A percentile compares a stretch with the other conserved stretches of the same genome.
Evolutionary conservation across 2,888 invertebrate genomes (phyloP).

Genomic region (Meta bourneti): DNA sequence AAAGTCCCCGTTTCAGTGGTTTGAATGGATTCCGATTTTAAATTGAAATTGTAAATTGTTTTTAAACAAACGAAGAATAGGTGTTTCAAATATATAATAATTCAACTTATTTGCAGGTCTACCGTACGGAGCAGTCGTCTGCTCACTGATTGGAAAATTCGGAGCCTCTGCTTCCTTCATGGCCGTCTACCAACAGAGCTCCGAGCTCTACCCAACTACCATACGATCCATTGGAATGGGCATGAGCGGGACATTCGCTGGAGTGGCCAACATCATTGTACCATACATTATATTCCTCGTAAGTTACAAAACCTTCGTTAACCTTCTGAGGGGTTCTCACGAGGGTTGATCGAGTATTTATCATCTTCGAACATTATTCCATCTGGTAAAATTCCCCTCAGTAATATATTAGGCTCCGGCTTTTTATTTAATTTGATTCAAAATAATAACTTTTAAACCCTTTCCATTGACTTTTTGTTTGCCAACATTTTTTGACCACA

Average conservation of each 20-base stretch:
- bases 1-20: no score
- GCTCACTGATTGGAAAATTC: conserved; percentile 77
- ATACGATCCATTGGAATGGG: conserved; percentile 86
- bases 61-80: no score
- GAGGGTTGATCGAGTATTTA: not conserved
- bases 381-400: not conserved
- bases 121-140: conserved; percentile 38
- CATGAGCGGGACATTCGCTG: conserved; percentile 82
- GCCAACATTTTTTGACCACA: no score
- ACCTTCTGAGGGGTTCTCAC: not conserved
- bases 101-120: conserved; percentile 21
- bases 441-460: no score
- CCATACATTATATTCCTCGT: conserved; percentile 76
- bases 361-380: not conserved
- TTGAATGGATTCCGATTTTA: no score
- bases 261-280: conserved; percentile 67
- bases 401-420: not conserved
- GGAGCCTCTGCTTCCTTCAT: conserved; percentile 84
- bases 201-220: conserved; percentile 87
- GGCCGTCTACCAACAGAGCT: conserved; percentile 84
- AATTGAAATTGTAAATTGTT: no score
- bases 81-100: no score
- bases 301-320: conserved; percentile 19
- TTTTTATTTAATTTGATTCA: not conserved
- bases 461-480: no score